A percentile compares a stretch with the other conserved stretches of the same genome.
Evolutionary conservation across 1,140 invertebrate species (phyloP).

Genomic region (Triops cancriformis): DNA sequence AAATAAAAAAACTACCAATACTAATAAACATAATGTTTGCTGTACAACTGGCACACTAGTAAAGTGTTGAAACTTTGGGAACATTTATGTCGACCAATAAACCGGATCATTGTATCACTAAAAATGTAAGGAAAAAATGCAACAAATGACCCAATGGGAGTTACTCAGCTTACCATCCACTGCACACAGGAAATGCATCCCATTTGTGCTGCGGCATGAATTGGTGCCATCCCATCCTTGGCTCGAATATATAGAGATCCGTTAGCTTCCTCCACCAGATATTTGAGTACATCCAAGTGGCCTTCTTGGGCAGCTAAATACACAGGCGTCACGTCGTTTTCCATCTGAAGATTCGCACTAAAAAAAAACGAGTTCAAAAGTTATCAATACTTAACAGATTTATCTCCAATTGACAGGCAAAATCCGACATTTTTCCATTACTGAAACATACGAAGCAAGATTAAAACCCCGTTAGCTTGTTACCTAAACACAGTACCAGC

Average conservation of each 20-base stretch:
- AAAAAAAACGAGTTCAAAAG: neutral
- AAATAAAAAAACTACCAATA: too few species aligned
- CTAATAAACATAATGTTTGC: too few species aligned
- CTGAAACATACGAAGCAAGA: too few species aligned
- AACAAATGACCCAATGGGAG: neutral
- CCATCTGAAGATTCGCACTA: constrained; percentile 78
- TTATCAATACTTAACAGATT: neutral
- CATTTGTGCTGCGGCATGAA: constrained; percentile 79
- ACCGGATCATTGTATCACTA: too few species aligned
- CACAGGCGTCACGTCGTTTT: constrained; percentile 80
- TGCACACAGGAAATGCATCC: constrained; percentile 74
- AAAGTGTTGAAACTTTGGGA: too few species aligned
- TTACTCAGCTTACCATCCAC: constrained; percentile 64
- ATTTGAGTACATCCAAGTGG: constrained; percentile 71
- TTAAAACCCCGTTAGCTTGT: too few species aligned
- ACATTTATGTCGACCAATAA: too few species aligned
- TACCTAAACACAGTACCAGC: too few species aligned
- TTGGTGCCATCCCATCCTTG: constrained; percentile 77
- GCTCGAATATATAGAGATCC: constrained; percentile 66
- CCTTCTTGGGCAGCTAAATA: constrained; percentile 80
- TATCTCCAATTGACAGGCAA: neutral
- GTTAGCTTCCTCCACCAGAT: constrained; percentile 67
- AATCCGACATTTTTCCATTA: too few species aligned
- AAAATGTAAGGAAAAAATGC: too few species aligned
- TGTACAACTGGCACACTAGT: too few species aligned